A percentile compares a stretch with the other conserved stretches of the same genome.
phyloP scores from a whole-genome alignment of 2,113 vertebrate genomes.

The Muntiacus reevesi region DNA sequence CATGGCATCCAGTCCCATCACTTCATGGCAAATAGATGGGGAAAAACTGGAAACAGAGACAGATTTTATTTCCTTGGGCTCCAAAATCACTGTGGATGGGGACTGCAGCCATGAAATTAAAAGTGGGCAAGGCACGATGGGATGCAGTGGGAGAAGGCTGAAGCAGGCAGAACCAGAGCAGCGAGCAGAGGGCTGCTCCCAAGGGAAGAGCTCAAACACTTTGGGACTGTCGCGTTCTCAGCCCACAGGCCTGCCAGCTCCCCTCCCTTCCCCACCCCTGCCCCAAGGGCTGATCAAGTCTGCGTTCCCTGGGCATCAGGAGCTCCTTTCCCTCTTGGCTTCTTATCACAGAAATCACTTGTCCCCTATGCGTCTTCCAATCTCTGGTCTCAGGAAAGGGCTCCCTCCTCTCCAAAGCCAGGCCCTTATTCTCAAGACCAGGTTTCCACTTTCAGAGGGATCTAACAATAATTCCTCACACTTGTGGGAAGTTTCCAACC shows the following conservation, averaged over 20 bases:
- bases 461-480: background rate
- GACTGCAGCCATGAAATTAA: background rate
- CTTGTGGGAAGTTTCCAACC: background rate
- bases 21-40: background rate
- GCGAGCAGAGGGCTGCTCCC: background rate
- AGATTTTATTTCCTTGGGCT: background rate
- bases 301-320: background rate
- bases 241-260: background rate
- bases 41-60: background rate
- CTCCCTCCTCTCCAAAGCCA: background rate
- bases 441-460: background rate
- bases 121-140: background rate
- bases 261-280: background rate
- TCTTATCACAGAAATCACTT: background rate
- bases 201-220: background rate
- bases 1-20: background rate
- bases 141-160: background rate
- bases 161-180: background rate
- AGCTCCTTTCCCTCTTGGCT: too few species aligned
- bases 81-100: background rate
- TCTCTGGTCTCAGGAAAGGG: background rate
- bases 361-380: background rate
- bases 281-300: background rate
- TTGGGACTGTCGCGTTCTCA: background rate
- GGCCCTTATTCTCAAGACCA: background rate